A percentile compares a stretch with the other conserved stretches of the same genome.
phyloP scores from a whole-genome alignment of 2,888 invertebrate genomes.

The Electrophaes corylata region DNA sequence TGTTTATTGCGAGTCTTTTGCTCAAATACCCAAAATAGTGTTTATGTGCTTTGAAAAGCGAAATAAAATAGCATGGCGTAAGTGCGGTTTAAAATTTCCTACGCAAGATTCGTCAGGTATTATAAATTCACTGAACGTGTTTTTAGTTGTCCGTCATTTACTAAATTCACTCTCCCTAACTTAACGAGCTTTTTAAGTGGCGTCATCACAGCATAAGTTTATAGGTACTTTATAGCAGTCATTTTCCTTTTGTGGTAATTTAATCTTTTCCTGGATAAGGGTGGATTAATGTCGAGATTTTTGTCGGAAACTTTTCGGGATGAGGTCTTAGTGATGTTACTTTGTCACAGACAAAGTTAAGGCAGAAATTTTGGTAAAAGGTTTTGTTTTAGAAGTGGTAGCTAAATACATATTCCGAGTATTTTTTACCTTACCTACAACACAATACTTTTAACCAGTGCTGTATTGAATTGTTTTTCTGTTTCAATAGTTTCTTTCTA shows the following conservation, averaged over 20 bases:
- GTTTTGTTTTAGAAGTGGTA: background rate
- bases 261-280: constrained; percentile 63
- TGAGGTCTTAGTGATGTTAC: constrained; percentile 51
- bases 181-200: constrained; percentile 67
- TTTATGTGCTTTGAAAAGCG: no score
- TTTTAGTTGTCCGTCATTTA: background rate
- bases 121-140: background rate
- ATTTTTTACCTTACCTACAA: no score
- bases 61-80: no score
- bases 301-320: constrained; percentile 46
- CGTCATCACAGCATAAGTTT: constrained; percentile 53
- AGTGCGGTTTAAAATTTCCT: no score
- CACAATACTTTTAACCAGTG: no score
- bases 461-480: no score
- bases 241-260: constrained; percentile 72
- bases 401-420: background rate
- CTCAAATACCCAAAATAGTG: background rate
- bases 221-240: constrained; percentile 56
- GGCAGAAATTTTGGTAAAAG: constrained; percentile 7
- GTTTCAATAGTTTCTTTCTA: no score
- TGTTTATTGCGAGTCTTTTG: background rate
- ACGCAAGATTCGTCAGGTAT: no score
- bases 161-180: constrained; percentile 35
- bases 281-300: constrained; percentile 48
- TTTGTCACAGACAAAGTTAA: constrained; percentile 37